Conservation (phyloP, 2,888 invertebrate species). For the Tuberolachnus salignus region DNA sequence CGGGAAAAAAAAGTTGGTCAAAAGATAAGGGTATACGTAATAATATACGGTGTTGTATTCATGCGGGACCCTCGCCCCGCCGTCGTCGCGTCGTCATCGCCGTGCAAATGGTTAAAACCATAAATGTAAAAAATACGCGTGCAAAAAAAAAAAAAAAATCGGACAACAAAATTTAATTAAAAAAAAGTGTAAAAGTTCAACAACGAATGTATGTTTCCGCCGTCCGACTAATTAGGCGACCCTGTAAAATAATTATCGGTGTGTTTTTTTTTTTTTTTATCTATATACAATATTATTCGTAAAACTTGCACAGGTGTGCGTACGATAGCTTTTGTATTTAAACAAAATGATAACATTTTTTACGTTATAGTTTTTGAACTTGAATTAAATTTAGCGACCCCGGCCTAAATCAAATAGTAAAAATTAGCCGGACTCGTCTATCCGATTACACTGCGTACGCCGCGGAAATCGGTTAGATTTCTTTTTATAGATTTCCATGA, state of each 20-base stretch:
- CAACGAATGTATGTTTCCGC: conserved; percentile 37
- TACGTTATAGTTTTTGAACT: too few species aligned
- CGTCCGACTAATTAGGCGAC: conserved; percentile 35
- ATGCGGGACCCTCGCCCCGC: conserved; percentile 31
- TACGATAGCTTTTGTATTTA: too few species aligned
- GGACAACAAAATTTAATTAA: conserved; percentile 39
- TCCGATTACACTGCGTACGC: too few species aligned
- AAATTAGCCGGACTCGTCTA: too few species aligned
- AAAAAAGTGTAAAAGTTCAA: conserved; percentile 35
- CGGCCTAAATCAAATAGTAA: too few species aligned
- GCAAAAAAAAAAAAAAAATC: conserved; percentile 38
- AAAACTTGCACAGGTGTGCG: too few species aligned
- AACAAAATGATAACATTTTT: too few species aligned
- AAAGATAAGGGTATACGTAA: conserved; percentile 49
- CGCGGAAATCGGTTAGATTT: too few species aligned
- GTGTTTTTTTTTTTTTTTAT: conserved; percentile 16
- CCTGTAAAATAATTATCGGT: conserved; percentile 34
- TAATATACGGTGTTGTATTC: conserved; percentile 39
- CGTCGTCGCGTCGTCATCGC: background rate
- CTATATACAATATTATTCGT: conserved; percentile 30
- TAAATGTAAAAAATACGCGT: conserved; percentile 34
- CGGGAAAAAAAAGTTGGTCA: conserved; percentile 39
- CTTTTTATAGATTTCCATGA: too few species aligned
- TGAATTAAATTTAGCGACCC: too few species aligned
- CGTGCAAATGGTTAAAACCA: conserved; percentile 33